These are phyloP conservation scores for Pipa parva DNA, from an alignment of 2,113 vertebrate genomes.

Conservation along the genomic window DNA sequence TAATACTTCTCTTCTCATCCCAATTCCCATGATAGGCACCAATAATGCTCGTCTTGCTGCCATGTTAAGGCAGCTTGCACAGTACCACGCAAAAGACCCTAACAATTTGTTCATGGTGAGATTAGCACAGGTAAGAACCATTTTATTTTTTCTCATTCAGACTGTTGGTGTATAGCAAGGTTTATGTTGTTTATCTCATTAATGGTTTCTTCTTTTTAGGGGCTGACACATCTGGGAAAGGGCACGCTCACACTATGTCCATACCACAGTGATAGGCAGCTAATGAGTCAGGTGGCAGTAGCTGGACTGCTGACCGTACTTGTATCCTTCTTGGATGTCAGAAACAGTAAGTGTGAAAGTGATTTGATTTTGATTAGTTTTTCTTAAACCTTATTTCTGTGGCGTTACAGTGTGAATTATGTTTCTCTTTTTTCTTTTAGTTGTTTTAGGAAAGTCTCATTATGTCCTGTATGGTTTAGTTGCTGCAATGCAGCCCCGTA, in stretches of 20 bases:
- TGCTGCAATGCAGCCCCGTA: constrained; percentile 96
- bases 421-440: constrained; percentile 49
- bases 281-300: constrained; percentile 97
- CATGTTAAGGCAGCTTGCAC: constrained; percentile 93
- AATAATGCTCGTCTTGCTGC: constrained; percentile 94
- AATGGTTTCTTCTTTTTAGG: constrained; percentile 60
- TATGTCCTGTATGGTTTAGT: constrained; percentile 93
- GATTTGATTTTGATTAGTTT: not conserved
- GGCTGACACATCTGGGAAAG: constrained; percentile 95
- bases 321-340: constrained; percentile 94
- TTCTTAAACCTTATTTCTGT: no score
- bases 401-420: not conserved
- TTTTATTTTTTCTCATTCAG: no score
- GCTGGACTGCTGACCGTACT: constrained; percentile 92
- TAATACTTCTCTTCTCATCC: not conserved
- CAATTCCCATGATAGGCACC: constrained; percentile 69
- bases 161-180: not conserved
- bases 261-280: constrained; percentile 96
- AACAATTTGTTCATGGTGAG: constrained; percentile 99
- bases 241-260: constrained; percentile 96
- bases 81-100: constrained; percentile 97
- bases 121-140: constrained; percentile 79
- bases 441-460: constrained; percentile 95
- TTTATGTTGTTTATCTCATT: not conserved
- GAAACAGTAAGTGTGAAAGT: constrained; percentile 81